These are phyloP conservation scores for Echeneis naucrates DNA, from an alignment of 2,797 vertebrate species.

Conservation along the genomic window DNA sequence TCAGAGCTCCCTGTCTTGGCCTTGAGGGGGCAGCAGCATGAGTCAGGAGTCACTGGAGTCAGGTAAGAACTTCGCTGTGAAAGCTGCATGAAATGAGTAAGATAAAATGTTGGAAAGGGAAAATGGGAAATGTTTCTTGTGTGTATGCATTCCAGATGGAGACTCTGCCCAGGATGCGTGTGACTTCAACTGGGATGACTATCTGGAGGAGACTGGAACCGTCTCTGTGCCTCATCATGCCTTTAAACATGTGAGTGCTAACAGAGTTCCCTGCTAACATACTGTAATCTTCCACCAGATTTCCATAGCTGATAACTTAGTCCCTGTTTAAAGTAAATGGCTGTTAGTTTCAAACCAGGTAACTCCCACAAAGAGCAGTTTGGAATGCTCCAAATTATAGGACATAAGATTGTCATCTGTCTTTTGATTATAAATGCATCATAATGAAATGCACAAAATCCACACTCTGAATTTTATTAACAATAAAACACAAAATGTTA, in stretches of 20 bases:
- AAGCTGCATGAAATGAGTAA: conserved; percentile 38
- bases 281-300: conserved; percentile 12
- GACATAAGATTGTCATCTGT: no score
- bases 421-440: no score
- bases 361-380: no score
- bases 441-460: no score
- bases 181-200: conserved; percentile 98
- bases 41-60: conserved; percentile 83
- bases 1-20: conserved; percentile 68
- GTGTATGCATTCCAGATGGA: conserved; percentile 85
- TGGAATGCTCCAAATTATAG: no score
- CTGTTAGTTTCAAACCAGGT: conserved; percentile 6
- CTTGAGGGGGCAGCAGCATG: conserved; percentile 80
- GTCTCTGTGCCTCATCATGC: conserved; percentile 92
- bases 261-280: conserved; percentile 4
- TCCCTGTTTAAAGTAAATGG: conserved; percentile 8
- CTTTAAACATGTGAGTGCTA: conserved; percentile 94
- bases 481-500: no score
- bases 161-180: conserved; percentile 92
- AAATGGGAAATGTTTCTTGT: conserved; percentile 29
- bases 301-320: conserved; percentile 14
- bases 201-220: conserved; percentile 95
- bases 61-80: conserved; percentile 75
- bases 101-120: conserved; percentile 38
- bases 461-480: no score